Base-by-base conservation (phyloP, 2,888 invertebrate genomes). In the Smittia aterrima region DNA sequence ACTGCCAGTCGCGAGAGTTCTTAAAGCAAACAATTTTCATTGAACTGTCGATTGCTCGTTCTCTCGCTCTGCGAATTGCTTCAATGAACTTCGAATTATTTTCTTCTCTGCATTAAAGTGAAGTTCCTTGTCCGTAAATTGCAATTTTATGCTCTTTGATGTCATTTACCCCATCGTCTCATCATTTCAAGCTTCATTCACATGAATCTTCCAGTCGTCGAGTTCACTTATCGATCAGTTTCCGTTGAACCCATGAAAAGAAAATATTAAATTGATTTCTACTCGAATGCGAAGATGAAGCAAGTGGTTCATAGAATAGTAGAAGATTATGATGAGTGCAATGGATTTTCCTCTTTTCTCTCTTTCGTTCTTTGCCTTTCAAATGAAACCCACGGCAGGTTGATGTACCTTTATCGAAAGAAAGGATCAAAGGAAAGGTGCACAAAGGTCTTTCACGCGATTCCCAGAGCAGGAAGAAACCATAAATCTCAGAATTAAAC, bases 41-140 rank as follows among this genome's bases (percentile, higher is more conserved):
- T 70, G 53, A 70, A 41, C 70, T 70, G 70, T 70, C 70, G 70
- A 70, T 32, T 32, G 32, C 9, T 32, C 32, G 32, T 32, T 32
- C 9, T 32, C 32, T 32, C 32, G 32, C 32, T 68, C 32, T 68
- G 41, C 47, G 68, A 47, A 47, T 70, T 70, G 70, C 70, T 70
- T 70, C 70, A 70, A 70, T 70, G 70, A 70, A 70, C 70, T 68
- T 47, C 32, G 32, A 32, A 9, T 32, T 32, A 47, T 58, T 58
- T 58, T 22, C 20, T 22, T 22, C 18, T 58, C 27, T 18, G 58
- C 16, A 58, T 11, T 9, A 58, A 58, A 58, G n/a, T 58, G 58
- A 58, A 54, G 40, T 70, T 70, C 54, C 70, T 54, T 70, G 67
- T 24, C 40, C 41, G 47, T 47, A 67, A 67, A 67, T 67, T 67